Base-by-base conservation (phyloP, 2,888 invertebrate genomes). In the Drosophila flavopinicola region DNA sequence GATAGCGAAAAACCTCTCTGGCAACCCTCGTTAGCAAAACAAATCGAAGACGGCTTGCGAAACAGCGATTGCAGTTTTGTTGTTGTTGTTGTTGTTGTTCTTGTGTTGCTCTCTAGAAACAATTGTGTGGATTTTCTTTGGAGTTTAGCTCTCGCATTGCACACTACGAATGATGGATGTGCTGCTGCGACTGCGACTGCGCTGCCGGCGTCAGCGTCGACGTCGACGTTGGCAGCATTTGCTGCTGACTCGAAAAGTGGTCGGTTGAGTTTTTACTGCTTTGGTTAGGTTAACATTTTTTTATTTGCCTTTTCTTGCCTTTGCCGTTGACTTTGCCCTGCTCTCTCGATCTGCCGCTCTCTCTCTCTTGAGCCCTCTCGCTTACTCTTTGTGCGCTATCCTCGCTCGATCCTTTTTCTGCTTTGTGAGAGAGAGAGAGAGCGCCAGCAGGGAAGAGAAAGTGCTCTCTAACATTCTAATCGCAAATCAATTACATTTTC, bases 261-360 rank as follows among this genome's bases (percentile, higher is more conserved):
- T 80, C 67, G 87, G 80, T 76, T 86, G 64, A 79, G 87, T 80
- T 80, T 80, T 85, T 80, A 69, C 72, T 51, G 68, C 64, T 60
- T 63, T 60, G 64, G 47, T 79, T 83, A 63, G 75, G 82, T 78
- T 77, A 73, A 77, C 66, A 64, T 66, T 77, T 66, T 27, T 44
- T 27, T 78, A 66, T 82, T 74, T 79, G 84, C 51, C 68, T 78
- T 78, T 63, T 52, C 48, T 58, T 64, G 58, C 27, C 44, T 37
- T 66, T 56, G 35, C 66, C 44, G 56, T 61, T 79, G 77, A 61
- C 58, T 69, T 61, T 75, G 78, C 48, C 41, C 65, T 75, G 78
- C 48, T 44, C 6, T 9, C 29, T 17, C 44, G 29, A 29, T 29
- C 44, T 44, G 9, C 11, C 9, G 17, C 17, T 44, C 29, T 48